These are phyloP conservation scores for Paramacrobiotus metropolitanus DNA, from an alignment of 1,140 invertebrate species.

Conservation along the genomic window DNA sequence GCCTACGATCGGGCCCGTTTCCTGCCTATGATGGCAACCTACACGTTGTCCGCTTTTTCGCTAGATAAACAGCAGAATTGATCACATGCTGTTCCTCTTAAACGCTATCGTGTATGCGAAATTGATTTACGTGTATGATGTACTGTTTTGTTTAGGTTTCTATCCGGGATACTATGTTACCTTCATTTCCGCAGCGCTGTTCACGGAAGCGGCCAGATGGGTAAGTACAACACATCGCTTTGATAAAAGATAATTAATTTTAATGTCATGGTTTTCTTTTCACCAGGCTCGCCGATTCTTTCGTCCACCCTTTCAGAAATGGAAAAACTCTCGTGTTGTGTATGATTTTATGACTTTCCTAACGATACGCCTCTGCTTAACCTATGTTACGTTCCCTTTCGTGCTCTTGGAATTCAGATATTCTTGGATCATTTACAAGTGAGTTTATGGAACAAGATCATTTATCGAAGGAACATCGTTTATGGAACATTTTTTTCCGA, in stretches of 20 bases:
- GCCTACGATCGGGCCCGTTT: slow-evolving; percentile 53
- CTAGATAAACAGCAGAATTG: slow-evolving; percentile 45
- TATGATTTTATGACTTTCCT: slow-evolving; percentile 55
- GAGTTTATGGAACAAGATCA: background rate
- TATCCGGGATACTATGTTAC: slow-evolving; percentile 92
- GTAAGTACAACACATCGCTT: too few relatives aligned
- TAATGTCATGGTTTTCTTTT: slow-evolving; percentile 15
- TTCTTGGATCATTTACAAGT: slow-evolving; percentile 1
- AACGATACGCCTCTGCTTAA: slow-evolving; percentile 50
- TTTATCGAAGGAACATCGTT: too few relatives aligned
- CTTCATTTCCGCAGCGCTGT: slow-evolving; percentile 61
- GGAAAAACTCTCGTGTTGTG: slow-evolving; percentile 33
- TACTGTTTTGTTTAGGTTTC: slow-evolving; percentile 29
- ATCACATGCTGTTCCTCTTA: background rate
- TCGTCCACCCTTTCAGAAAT: slow-evolving; percentile 46
- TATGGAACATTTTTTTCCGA: background rate
- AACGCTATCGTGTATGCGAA: background rate
- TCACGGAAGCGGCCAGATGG: slow-evolving; percentile 53
- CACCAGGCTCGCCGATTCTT: slow-evolving; percentile 39
- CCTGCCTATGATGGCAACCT: slow-evolving; percentile 43
- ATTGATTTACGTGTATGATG: background rate
- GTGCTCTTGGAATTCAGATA: slow-evolving; percentile 48
- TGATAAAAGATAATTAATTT: too few relatives aligned
- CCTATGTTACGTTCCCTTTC: slow-evolving; percentile 67
- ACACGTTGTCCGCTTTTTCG: slow-evolving; percentile 72